Percentiles rank a stretch among this genome's conserved stretches.
Conservation (phyloP, 2,113 vertebrate genomes). For the Ptyas mucosa region DNA sequence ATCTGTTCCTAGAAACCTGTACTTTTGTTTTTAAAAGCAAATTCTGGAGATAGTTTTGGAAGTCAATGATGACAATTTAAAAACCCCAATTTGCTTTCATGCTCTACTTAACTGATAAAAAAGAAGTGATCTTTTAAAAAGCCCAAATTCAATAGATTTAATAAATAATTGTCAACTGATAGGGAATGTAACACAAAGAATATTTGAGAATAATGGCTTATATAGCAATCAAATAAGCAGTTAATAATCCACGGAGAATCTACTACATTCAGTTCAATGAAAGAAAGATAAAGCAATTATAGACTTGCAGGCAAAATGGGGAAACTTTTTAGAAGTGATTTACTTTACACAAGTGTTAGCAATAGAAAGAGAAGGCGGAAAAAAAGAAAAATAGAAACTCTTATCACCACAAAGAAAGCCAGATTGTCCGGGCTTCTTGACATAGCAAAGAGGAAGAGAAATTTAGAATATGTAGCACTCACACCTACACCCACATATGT, state of each 20-base stretch:
- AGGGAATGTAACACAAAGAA: background rate
- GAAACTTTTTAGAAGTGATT: background rate
- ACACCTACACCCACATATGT: background rate
- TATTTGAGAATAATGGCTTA: background rate
- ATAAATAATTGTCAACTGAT: background rate
- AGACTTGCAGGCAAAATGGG: background rate
- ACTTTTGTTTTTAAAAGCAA: background rate
- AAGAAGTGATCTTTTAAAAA: background rate
- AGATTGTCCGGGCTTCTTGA: background rate
- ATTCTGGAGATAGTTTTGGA: background rate
- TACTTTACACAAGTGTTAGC: background rate
- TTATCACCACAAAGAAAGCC: background rate
- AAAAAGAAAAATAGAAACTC: background rate
- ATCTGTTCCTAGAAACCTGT: background rate
- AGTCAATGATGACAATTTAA: background rate
- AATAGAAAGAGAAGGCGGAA: background rate
- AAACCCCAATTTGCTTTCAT: background rate
- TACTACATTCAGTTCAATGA: background rate
- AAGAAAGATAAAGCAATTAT: background rate
- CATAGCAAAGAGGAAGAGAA: background rate
- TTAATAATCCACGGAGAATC: background rate
- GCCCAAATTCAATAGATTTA: background rate
- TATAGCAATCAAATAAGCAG: background rate
- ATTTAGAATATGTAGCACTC: background rate
- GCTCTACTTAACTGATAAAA: background rate